Percentiles rank a stretch among this genome's conserved stretches.
Evolutionary conservation across 2,797 vertebrate genomes (phyloP).

Genomic region (Acanthornis magna): DNA sequence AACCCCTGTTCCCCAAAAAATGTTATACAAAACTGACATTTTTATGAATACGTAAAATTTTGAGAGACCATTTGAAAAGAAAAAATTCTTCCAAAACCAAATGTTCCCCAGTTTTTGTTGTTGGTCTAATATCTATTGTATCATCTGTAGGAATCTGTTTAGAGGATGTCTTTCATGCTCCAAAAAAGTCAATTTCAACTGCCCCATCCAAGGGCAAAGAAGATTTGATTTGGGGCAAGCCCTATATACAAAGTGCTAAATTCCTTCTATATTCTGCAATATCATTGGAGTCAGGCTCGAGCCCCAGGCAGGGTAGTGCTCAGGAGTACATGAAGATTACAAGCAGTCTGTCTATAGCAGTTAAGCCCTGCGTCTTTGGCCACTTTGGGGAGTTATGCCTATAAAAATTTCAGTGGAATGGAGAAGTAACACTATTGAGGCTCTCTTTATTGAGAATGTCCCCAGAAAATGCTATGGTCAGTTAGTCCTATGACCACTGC

Average conservation of each 20-base stretch:
- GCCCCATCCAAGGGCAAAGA: background rate
- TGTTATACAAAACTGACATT: background rate
- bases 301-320: background rate
- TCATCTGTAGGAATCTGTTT: background rate
- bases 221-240: background rate
- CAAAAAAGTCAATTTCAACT: background rate
- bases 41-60: background rate
- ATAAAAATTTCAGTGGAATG: background rate
- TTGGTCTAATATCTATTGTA: background rate
- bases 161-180: background rate
- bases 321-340: background rate
- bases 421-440: background rate
- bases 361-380: background rate
- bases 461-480: background rate
- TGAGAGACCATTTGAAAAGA: background rate
- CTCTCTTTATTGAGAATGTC: background rate
- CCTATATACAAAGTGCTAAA: background rate
- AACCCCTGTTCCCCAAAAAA: background rate
- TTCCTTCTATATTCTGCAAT: background rate
- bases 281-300: background rate
- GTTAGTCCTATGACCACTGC: background rate
- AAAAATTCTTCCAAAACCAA: background rate
- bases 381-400: background rate
- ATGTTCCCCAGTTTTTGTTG: background rate
- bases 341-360: background rate